Base-by-base conservation (phyloP, 1,140 invertebrate genomes). In the Antheraea pernyi region DNA sequence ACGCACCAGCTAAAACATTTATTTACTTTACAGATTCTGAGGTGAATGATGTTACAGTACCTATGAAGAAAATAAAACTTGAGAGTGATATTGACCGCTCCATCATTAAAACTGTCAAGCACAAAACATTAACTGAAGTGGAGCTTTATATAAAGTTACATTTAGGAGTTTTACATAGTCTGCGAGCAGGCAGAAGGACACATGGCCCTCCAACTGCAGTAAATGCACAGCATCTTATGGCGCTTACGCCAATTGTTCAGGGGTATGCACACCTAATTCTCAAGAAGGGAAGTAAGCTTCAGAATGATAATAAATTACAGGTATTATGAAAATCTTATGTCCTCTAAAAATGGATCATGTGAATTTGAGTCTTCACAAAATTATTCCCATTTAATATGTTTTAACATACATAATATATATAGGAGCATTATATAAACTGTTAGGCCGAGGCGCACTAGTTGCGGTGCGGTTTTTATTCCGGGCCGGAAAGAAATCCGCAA, bases 61-160 rank as follows among this genome's bases (percentile, higher is more conserved):
- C 89, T 62, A 65, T 82, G 0, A 92, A 93, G 67, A 87, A 82
- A 71, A 88, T 93, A 46, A 93, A 93, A 81, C 39, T 91, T 11
- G 91, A 93, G 80, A 78, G 78, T 42, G 81, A 83, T 36, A 84
- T 72, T 46, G 77, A 82, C 19, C 73, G 73, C 18, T 64, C 74
- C 11, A 74, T 79, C 13, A 59, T 81, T 3, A 93, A 91, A 76
- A 82, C 74, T 74, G 79, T 76, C 39, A 62, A 74, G 4, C 76
- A 63, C 9, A 89, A 83, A 65, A 63, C 76, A 13, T 66, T 88
- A 9, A 76, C 79, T 16, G 87, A 89, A 60, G 70, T 83, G 16
- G 82, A 94, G 22, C 75, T 94, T 6, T 96, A 96, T 72, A 93
- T 92, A 64, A 93, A 94, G 70, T 81, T 96, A 16, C 95, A 96